Evolutionary conservation across 1,140 invertebrate genomes (phyloP), one percentile per base, ranked within the genome.

Genomic region (Argopecten irradians): DNA sequence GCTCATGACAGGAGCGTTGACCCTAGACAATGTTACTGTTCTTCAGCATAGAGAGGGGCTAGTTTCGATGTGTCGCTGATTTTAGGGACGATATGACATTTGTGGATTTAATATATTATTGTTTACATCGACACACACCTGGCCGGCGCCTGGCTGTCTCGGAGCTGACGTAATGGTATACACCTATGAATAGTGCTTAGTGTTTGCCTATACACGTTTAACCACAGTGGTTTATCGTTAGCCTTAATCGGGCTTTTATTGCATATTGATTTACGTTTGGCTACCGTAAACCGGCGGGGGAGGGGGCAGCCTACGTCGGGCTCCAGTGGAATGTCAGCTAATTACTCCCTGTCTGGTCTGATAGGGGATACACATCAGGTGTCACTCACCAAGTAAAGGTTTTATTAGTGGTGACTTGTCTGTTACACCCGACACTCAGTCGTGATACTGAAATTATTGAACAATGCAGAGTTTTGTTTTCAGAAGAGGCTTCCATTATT

Each of bases 41-140:
- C 55, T 71, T 28, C n/a, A 71, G 55, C n/a, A 71, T 28, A 71
- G 55, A 71, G 55, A 71, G 55, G 55, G 55, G 55, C 55, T 71
- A 71, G 55, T 71, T 71, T 71, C 5, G 55, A 71, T 71, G 55
- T 71, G 55, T 71, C 55, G 55, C n/a, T 71, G 55, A 71, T 71
- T 71, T 71, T 71, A 71, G 55, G 55, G 55, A 71, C 55, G 55
- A 71, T 71, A 71, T 71, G 55, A 71, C 55, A 71, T 71, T 71
- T 71, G 55, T 16, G n/a, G 55, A 55, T 71, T 71, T 71, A 71
- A 71, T 71, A 28, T 71, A 71, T 71, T n/a, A 71, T 71, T 71
- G 55, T 71, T 71, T 71, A 71, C 55, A 71, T 28, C 5, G n/a
- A n/a, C 55, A 28, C 55, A 71, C 55, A 71, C 55, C 55, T 71